phyloP scores from a whole-genome alignment of 2,888 invertebrate species.

The Sminthurides aquaticus region DNA sequence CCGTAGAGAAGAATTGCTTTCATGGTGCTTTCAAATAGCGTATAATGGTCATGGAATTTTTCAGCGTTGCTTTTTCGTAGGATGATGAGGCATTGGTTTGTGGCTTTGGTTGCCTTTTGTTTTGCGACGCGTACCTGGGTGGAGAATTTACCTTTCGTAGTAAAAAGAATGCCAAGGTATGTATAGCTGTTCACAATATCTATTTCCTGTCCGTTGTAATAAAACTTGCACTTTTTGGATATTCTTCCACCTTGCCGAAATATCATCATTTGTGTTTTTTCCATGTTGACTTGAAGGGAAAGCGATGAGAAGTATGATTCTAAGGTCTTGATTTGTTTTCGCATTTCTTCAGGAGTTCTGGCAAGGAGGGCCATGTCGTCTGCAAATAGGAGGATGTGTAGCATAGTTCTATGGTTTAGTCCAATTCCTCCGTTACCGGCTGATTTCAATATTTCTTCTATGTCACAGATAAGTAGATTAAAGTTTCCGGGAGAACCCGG shows the following conservation, averaged over 20 bases:
- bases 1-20: not conserved
- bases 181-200: conserved; percentile 1
- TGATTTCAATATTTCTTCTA: not conserved
- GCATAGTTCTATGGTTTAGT: not conserved
- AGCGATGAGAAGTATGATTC: not conserved
- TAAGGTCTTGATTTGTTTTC: not conserved
- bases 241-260: conserved; percentile 1
- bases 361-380: conserved; percentile 6
- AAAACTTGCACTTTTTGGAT: not conserved
- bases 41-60: not conserved
- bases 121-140: not conserved
- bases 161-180: conserved; percentile 8
- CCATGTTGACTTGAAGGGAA: not conserved
- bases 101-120: not conserved
- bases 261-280: conserved; percentile 7
- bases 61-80: not conserved
- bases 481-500: not conserved
- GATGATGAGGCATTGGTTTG: not conserved
- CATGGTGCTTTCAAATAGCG: conserved; percentile 4
- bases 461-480: not conserved
- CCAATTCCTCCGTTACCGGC: not conserved
- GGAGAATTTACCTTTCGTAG: not conserved
- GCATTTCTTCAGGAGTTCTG: not conserved
- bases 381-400: conserved; percentile 9
- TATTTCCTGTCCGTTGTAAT: not conserved